These are phyloP conservation scores for Baccha elongata DNA, from an alignment of 2,888 invertebrate genomes.

Conservation along the genomic window DNA sequence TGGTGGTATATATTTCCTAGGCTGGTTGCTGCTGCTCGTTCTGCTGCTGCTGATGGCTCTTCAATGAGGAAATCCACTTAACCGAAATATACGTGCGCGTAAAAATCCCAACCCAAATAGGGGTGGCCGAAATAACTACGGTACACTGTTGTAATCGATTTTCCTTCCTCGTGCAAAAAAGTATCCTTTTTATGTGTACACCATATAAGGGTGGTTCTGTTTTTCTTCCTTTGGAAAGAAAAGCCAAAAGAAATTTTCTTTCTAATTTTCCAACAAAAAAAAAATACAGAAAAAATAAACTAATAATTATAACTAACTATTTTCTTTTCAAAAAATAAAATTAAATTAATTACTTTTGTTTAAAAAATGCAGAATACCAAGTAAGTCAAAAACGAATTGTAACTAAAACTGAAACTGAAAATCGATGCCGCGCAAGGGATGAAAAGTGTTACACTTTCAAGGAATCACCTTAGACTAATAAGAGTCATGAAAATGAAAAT, in stretches of 20 bases:
- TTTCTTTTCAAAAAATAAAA: background rate
- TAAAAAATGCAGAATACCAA: conserved; percentile 59
- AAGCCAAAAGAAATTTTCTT: background rate
- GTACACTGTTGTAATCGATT: conserved; percentile 73
- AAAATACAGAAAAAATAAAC: background rate
- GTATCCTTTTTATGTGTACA: conserved; percentile 43
- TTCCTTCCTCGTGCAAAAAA: conserved; percentile 69
- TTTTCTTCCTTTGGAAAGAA: conserved; percentile 15
- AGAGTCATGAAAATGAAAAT: conserved; percentile 35
- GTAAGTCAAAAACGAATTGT: conserved; percentile 62
- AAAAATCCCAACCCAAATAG: conserved; percentile 65
- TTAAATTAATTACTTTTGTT: conserved; percentile 52
- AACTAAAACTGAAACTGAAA: conserved; percentile 68
- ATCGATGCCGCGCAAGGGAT: conserved; percentile 59
- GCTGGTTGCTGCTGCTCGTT: conserved; percentile 45
- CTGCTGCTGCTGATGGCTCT: conserved; percentile 50
- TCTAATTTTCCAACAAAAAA: background rate
- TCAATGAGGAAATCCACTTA: conserved; percentile 68
- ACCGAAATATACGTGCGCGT: conserved; percentile 70
- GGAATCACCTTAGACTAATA: conserved; percentile 62
- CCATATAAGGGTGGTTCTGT: conserved; percentile 29
- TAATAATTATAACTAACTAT: background rate
- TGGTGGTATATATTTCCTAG: conserved; percentile 53
- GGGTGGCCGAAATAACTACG: conserved; percentile 65
- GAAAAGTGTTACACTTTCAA: conserved; percentile 61